Conservation (phyloP, 2,797 vertebrate genomes). For the Epinephelus coioides region DNA sequence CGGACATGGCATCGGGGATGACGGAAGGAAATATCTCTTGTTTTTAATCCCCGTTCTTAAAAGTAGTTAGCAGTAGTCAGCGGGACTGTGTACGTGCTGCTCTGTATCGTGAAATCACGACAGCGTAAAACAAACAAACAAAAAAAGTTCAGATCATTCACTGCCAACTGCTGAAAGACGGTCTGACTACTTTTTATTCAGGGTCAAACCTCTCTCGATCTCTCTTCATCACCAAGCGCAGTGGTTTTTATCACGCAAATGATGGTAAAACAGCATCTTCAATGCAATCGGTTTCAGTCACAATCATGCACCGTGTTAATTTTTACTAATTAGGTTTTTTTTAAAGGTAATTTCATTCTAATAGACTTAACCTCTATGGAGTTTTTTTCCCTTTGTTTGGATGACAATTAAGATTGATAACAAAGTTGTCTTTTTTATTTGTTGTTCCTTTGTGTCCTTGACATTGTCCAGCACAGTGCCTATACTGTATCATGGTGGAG, state of each 20-base stretch:
- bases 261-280: conserved; percentile 43
- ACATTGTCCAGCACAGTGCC: conserved; percentile 80
- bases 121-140: conserved; percentile 14
- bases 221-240: conserved; percentile 62
- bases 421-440: conserved; percentile 54
- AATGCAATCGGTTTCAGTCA: conserved; percentile 54
- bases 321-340: conserved; percentile 64
- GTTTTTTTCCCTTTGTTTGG: conserved; percentile 41
- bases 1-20: conserved; percentile 22
- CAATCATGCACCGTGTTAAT: conserved; percentile 46
- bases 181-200: conserved; percentile 67
- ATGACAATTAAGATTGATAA: conserved; percentile 58
- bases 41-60: conserved; percentile 43
- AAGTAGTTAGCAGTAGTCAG: conserved; percentile 53
- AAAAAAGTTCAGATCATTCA: conserved; percentile 65
- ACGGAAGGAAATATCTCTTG: conserved; percentile 34
- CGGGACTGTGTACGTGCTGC: conserved; percentile 39
- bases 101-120: conserved; percentile 38
- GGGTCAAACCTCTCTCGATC: conserved; percentile 61
- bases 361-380: conserved; percentile 44
- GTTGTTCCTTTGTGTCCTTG: conserved; percentile 60
- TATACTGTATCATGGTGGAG: conserved; percentile 69
- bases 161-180: conserved; percentile 74
- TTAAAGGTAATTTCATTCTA: conserved; percentile 51
- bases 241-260: conserved; percentile 61